Percentiles rank a stretch among this genome's conserved stretches.
Conservation (phyloP, 1,140 invertebrate genomes). For the Gryon sp. region DNA sequence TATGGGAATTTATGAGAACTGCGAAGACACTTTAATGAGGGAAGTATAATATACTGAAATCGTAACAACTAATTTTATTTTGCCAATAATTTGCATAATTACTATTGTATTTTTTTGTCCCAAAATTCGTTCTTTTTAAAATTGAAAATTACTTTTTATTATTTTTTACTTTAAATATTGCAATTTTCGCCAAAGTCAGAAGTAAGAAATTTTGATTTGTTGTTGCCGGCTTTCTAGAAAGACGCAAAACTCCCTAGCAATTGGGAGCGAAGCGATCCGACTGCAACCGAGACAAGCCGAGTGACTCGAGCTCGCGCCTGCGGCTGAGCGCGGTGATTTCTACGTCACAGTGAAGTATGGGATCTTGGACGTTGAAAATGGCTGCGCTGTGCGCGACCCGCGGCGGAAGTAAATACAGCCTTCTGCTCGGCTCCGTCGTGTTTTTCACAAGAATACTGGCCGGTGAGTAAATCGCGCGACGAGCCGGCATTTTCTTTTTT, state of each 20-base stretch:
- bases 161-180: no score
- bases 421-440: constrained; percentile 69
- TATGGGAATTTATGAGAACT: no score
- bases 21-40: no score
- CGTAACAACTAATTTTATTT: no score
- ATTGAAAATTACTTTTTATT: no score
- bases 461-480: constrained; percentile 70
- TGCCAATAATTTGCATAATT: no score
- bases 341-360: constrained; percentile 79
- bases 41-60: no score
- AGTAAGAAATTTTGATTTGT: no score
- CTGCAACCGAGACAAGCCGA: constrained; percentile 52
- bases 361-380: constrained; percentile 78
- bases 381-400: constrained; percentile 71
- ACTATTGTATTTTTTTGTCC: no score
- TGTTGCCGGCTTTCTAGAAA: constrained; percentile 22
- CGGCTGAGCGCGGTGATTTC: constrained; percentile 57
- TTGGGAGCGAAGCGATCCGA: constrained; percentile 11
- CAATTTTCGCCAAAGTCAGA: no score
- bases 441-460: constrained; percentile 65
- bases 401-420: constrained; percentile 75
- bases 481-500: neutral
- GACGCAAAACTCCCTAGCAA: constrained; percentile 22
- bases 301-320: constrained; percentile 61
- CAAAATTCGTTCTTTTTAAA: no score